Evolutionary conservation across 2,797 vertebrate genomes (phyloP).

Genomic region (Sebastes nivosus): DNA sequence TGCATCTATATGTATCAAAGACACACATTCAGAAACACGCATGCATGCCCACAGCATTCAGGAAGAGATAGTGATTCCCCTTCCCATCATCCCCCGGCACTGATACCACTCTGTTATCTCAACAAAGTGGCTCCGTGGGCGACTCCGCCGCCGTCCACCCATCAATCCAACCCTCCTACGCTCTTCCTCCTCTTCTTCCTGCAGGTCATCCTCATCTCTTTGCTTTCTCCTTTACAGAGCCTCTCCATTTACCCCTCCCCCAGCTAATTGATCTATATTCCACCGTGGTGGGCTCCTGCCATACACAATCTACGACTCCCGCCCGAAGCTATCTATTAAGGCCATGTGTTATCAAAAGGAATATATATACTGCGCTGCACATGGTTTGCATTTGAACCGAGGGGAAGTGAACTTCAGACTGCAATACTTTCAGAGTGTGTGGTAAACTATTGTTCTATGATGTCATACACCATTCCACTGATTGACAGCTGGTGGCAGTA

Average conservation of each 20-base stretch:
- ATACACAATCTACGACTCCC: constrained; percentile 9
- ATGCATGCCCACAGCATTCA: constrained; percentile 19
- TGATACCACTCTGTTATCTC: constrained; percentile 66
- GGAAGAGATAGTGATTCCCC: constrained; percentile 40
- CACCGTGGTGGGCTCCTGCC: constrained; percentile 22
- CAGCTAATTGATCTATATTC: constrained; percentile 31
- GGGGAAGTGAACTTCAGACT: constrained; percentile 16
- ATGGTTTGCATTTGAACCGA: constrained; percentile 32
- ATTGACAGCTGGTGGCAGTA: background rate
- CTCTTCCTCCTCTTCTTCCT: constrained; percentile 15
- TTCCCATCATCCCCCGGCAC: constrained; percentile 13
- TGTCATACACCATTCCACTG: background rate
- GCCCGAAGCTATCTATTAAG: constrained; percentile 31
- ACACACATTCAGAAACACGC: constrained; percentile 18
- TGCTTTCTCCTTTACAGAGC: constrained; percentile 7
- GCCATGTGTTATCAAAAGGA: constrained; percentile 46
- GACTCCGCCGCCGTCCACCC: constrained; percentile 21
- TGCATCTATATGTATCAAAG: constrained; percentile 22
- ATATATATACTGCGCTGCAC: constrained; percentile 17
- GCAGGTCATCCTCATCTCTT: constrained; percentile 37
- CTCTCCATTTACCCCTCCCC: constrained; percentile 29
- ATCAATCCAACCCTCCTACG: constrained; percentile 49
- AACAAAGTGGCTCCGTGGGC: constrained; percentile 65
- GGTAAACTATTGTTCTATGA: background rate
- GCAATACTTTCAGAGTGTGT: constrained; percentile 1